Base-by-base conservation (phyloP, 2,888 invertebrate genomes). In the Acanthosepion esculentum region DNA sequence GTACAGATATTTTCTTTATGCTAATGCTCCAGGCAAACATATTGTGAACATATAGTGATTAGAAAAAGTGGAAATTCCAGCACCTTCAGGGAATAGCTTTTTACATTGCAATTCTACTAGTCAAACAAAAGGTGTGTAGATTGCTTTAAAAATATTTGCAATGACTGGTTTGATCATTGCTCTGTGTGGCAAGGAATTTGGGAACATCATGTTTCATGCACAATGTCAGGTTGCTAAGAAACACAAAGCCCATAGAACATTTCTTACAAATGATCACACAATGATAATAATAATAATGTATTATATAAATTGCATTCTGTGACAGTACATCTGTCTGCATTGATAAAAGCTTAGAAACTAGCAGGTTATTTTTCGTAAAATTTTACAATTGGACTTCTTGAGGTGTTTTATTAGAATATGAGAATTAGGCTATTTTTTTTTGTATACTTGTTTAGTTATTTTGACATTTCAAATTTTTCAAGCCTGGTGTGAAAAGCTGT, bases 141-240 rank as follows among this genome's bases (percentile, higher is more conserved):
- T 78, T 78, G 78, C 78, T 78, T 78, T 12, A 64, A 64, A 26
- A 55, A 55, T 29, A 64, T 78, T 78, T 78, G 78, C 78, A 78
- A 12, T 78, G 78, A n/a, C n/a, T 78, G n/a, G 78, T 78, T 78
- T n/a, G 78, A 78, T 78, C 78, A 78, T 78, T 78, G 78, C 78
- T 78, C 78, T 29, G n/a, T 78, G 12, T 78, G n/a, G 78, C 29
- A 78, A n/a, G n/a, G 78, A 78, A 78, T 78, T 78, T 78, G 29
- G 78, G 10, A 78, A n/a, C 78, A n/a, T 12, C n/a, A n/a, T n/a
- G 78, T 50, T 50, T 50, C 50, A 50, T 29, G 64, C 78, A 78
- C 78, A 78, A 78, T 78, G 78, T n/a, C 78, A n/a, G 78, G 78
- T 78, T 78, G 78, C 78, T 78, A 78, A 78, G 78, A 78, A 78